Evolutionary conservation across 1,140 invertebrate species (phyloP), one percentile per base, ranked within the genome.

Genomic region (Ips typographus): DNA sequence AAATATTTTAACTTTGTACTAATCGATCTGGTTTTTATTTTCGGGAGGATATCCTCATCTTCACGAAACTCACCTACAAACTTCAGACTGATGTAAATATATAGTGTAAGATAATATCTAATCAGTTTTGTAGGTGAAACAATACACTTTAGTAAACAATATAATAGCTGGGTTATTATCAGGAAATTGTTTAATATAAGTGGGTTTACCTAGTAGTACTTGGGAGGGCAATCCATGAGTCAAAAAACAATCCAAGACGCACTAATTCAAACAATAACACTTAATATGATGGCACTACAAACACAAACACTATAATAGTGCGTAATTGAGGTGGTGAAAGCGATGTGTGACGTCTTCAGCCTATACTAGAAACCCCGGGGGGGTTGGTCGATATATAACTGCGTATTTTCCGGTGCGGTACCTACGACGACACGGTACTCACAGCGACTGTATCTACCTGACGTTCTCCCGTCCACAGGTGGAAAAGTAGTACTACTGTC

Each of bases 401-500:
- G 22, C 22, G 22, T 22, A 49, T 1, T 49, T 49, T 49, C 44
- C 42, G 39, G 44, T 36, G 44, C 43, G n/a, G 42, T n/a, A 7
- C 22, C 7, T 59, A 1, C 61, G 51, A 63, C 2, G 36, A 4
- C 5, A 36, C 38, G 53, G 56, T 49, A 57, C 64, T 38, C 22
- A 38, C 6, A 38, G 52, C 37, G 22, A 59, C 37, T 60, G 57
- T n/a, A 53, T 57, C 40, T 58, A 68, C 56, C 65, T 59, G 56
- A 44, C 56, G 40, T 60, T 51, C 65, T 40, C 22, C 60, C 56
- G n/a, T 42, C 43, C 57, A 63, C 67, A 69, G 67, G 67, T 69
- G 67, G 67, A 69, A 69, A 69, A 69, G 67, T 69, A 51, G 67
- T 69, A 69, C 67, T 52, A 38, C 39, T 57, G 65, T 40, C 41